Evolutionary conservation across 2,113 vertebrate genomes (phyloP), one percentile per base, ranked within the genome.

Genomic region (Rhynchomys soricoides): DNA sequence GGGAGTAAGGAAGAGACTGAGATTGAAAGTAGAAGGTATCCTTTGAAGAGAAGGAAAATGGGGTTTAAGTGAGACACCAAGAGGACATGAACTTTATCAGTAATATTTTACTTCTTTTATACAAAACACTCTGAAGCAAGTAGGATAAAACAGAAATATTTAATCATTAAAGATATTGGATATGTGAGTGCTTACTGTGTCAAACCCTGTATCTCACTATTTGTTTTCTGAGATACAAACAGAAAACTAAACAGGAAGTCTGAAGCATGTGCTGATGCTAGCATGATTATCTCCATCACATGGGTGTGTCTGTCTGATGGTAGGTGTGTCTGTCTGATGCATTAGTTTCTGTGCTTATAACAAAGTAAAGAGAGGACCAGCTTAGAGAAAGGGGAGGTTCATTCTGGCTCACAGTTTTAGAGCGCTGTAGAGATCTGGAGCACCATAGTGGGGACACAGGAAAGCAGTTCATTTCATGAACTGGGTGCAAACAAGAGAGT

Each of bases 21-120:
- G 83, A 43, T 78, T 89, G 34, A 89, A 29, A 50, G 48, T 37
- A 81, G 43, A 88, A 83, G 15, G 57, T 66, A 57, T 19, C 66
- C 85, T 70, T 92, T 37, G 50, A 62, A 62, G 89, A 55, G 10
- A 57, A 45, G 5, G 15, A 74, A 83, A 92, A 79, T 62, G 43
- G 22, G 52, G 75, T 68, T 55, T 89, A 57, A 66, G 26, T 64
- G 48, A 55, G 55, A 4, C 15, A 70, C 31, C 37, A 87, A 82
- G 10, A 59, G 19, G 3, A 73, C 34, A 48, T 91, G 17, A 86
- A 78, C 50, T 95, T 89, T 68, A 86, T 86, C 66, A 74, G 31
- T 40, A 78, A 50, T 66, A 81, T 93, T 83, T 88, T 82, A 17
- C 73, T 96, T 93, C 8, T 71, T 95, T 96, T 66, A 74, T 79